Evolutionary conservation across 2,113 vertebrate species (phyloP), one percentile per base, ranked within the genome.

Genomic region (Rutilus rutilus): DNA sequence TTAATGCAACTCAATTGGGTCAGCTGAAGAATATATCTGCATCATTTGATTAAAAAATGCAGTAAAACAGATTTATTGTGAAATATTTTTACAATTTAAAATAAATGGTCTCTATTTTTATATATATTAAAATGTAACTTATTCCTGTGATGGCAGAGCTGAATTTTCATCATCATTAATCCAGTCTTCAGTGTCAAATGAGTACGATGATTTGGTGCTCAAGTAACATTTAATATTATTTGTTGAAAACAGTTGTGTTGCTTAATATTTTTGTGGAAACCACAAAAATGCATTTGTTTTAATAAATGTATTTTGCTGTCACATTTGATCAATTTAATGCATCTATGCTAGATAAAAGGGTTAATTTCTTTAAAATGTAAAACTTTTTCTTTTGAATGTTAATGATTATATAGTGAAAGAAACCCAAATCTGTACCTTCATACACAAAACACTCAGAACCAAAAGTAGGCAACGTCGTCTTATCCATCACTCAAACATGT

Each of bases 401-500:
- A 11, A 17, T 47, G 23, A 74, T 42, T 15, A n/a, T 45, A 14
- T 12, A 52, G 45, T 10, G 8, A 33, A 14, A n/a, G n/a, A n/a
- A n/a, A n/a, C n/a, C n/a, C n/a, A n/a, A n/a, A n/a, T n/a, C n/a
- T n/a, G n/a, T n/a, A n/a, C n/a, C n/a, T n/a, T 64, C 59, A 62
- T 17, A 17, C 14, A 64, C 23, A 52, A 39, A 14, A 74, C 33
- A 79, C 27, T 78, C 76, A 57, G 75, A 42, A 25, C 33, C 12
- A 62, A 62, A 62, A 60, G 19, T 80, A 7, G 17, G 6, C 67
- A 27, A 57, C 36, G 59, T 62, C 84, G 30, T 33, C 25, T 85
- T 59, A 85, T 82, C 74, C 78, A 85, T 85, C 87, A 84, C 42
- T 80, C 21, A 54, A 27, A 27, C 23, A 85, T 11, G 64, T 73